Percentiles rank a stretch among this genome's conserved stretches.
These are phyloP conservation scores for Potorous gilbertii DNA, from an alignment of 2,797 vertebrate genomes.

Conservation along the genomic window DNA sequence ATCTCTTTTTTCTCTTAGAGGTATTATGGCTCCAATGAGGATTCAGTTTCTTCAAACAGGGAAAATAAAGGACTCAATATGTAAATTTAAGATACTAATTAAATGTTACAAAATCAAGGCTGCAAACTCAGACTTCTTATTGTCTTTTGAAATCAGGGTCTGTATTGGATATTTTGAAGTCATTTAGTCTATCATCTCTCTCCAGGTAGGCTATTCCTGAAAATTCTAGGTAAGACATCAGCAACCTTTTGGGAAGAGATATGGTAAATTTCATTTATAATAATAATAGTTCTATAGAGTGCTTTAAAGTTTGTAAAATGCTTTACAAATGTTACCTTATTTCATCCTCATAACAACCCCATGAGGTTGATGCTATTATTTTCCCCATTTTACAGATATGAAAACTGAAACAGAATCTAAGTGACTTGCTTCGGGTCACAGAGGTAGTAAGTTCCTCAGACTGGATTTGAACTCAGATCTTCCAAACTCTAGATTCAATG, in stretches of 20 bases:
- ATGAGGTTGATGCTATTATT: neutral
- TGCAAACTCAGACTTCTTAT: neutral
- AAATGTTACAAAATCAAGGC: neutral
- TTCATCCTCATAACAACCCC: neutral
- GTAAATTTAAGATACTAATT: neutral
- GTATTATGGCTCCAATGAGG: neutral
- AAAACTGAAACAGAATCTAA: neutral
- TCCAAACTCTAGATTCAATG: neutral
- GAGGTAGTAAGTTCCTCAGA: neutral
- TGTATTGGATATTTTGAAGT: neutral
- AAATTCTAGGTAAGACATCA: neutral
- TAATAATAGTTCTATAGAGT: neutral
- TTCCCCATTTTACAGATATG: neutral
- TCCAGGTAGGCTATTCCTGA: neutral
- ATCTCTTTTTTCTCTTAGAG: slow-evolving; percentile 50
- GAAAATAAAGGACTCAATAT: neutral
- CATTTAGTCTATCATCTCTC: neutral
- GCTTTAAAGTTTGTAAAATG: neutral
- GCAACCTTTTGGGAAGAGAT: neutral
- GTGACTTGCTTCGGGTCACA: neutral
- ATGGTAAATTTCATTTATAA: neutral
- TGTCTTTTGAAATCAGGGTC: neutral
- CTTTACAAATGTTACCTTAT: neutral
- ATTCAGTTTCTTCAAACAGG: neutral
- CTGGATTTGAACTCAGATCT: neutral